Conservation (phyloP, 2,888 invertebrate species). For the Steromphala cineraria region DNA sequence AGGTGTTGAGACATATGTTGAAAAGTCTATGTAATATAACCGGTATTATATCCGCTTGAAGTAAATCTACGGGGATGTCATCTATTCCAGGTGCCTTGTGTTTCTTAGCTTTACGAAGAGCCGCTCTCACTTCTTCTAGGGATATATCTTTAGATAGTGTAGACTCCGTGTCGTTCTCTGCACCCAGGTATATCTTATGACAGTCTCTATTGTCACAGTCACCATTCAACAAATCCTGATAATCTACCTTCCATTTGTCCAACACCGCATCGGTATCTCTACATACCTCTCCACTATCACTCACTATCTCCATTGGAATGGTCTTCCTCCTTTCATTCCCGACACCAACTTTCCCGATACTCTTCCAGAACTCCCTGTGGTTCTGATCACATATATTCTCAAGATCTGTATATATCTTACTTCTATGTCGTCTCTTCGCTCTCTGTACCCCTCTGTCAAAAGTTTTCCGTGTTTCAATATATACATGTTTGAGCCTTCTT, state of each 20-base stretch:
- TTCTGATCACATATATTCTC: background rate
- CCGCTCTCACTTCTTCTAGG: background rate
- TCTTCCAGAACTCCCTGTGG: background rate
- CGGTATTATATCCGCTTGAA: background rate
- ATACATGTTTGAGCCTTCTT: background rate
- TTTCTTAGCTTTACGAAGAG: background rate
- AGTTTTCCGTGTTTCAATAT: background rate
- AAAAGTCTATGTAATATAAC: background rate
- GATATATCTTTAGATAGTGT: background rate
- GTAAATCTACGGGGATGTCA: background rate
- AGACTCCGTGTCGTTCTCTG: background rate
- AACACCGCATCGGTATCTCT: background rate
- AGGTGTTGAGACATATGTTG: background rate
- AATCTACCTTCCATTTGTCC: background rate
- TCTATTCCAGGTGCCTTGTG: background rate
- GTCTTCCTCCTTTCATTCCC: background rate
- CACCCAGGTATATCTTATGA: background rate
- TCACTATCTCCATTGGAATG: background rate
- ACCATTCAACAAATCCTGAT: background rate
- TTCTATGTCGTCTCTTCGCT: background rate
- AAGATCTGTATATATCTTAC: background rate
- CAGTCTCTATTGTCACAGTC: background rate
- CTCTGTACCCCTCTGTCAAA: slow-evolving; percentile 2
- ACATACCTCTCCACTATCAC: background rate
- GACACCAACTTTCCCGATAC: background rate